These are phyloP conservation scores for Drosophila demipolita DNA, from an alignment of 2,888 invertebrate genomes.

Conservation along the genomic window DNA sequence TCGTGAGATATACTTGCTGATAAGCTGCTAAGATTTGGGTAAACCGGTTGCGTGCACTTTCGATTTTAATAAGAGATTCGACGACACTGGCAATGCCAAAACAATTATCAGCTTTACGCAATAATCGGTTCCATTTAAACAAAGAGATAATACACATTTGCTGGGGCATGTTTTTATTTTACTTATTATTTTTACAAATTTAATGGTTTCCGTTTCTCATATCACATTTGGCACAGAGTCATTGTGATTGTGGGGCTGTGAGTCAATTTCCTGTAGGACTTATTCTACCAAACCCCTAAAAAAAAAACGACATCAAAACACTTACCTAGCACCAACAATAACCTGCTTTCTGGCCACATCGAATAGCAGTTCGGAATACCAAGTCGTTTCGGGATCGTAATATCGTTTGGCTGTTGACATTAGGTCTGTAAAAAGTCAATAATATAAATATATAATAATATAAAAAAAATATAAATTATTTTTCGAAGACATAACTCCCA, in stretches of 20 bases:
- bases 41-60: conserved; percentile 56
- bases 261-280: conserved; percentile 44
- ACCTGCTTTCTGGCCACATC: conserved; percentile 95
- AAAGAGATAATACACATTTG: not conserved
- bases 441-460: conserved; percentile 4
- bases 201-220: conserved; percentile 33
- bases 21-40: conserved; percentile 35
- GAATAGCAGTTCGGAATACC: conserved; percentile 93
- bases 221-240: conserved; percentile 36
- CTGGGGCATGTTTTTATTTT: not conserved
- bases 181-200: conserved; percentile 9
- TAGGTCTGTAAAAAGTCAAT: conserved; percentile 86
- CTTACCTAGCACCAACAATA: conserved; percentile 95
- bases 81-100: conserved; percentile 4
- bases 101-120: conserved; percentile 56
- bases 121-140: conserved; percentile 21
- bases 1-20: conserved; percentile 51
- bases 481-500: conserved; percentile 9
- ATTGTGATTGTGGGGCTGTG: conserved; percentile 27
- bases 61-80: conserved; percentile 41
- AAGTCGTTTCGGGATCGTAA: conserved; percentile 89
- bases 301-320: conserved; percentile 4
- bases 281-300: conserved; percentile 10
- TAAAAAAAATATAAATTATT: not conserved
- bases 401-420: conserved; percentile 89